Base-by-base conservation (phyloP, 2,113 vertebrate genomes). In the Lagopus muta region DNA sequence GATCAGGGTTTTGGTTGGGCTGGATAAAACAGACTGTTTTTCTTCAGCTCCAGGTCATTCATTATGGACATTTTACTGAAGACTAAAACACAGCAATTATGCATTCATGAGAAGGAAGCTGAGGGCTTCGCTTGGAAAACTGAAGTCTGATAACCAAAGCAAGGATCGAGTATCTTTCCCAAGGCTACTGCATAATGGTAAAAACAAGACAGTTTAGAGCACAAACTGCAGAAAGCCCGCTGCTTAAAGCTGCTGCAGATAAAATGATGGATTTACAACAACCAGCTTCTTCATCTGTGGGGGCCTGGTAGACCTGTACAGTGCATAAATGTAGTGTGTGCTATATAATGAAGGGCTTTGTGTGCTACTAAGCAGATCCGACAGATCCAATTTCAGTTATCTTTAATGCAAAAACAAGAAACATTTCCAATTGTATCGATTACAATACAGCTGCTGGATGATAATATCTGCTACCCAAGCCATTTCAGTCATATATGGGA, bases 121-220 rank as follows among this genome's bases (percentile, higher is more conserved):
- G 87, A 94, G 70, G 72, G 95, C 95, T 96, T 93, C 85, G 60
- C 94, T 96, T 89, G 96, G 84, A 95, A 97, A 91, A 86, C 80
- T 58, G 94, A 92, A 95, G 89, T 88, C 93, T 83, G 91, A 95
- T 95, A 95, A 94, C 94, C 82, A 38, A 87, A 90, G 71, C 40
- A 58, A 81, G 20, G 32, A 92, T 97, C 94, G 71, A 83, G 66
- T 97, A 86, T 96, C 95, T 89, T 95, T 95, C 89, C 94, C 62
- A 81, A 84, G 89, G 71, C 90, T 93, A 80, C 69, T 76, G 75
- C 71, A 79, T 92, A 94, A 89, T 30, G 74, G 73, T 82, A 76
- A 95, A 95, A 96, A 92, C 75, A 83, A 74, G 11, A 13, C 73
- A 13, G 54, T 75, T 94, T 64, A 85, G 66, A 83, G 87, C 58